Percentiles rank a stretch among this genome's conserved stretches.
phyloP scores from a whole-genome alignment of 1,140 invertebrate species.

The Cotesia typhae region DNA sequence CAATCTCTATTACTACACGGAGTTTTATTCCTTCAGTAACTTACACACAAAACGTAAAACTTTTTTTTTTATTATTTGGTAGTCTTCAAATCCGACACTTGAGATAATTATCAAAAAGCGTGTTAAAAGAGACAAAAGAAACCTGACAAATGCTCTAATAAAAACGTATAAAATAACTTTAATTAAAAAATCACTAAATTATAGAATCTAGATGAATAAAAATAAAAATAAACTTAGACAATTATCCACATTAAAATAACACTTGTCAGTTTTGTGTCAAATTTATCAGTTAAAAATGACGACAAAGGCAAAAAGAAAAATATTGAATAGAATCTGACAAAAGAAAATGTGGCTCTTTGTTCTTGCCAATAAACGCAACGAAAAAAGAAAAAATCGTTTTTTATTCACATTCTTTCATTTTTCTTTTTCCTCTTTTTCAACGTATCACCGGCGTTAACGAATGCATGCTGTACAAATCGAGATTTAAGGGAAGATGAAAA shows the following conservation, averaged over 20 bases:
- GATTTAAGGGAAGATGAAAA: conserved; percentile 3
- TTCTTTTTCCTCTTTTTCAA: background rate
- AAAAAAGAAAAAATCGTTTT: conserved; percentile 13
- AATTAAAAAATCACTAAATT: no score
- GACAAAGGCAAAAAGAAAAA: conserved; percentile 1
- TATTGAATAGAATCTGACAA: conserved; percentile 2
- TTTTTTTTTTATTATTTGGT: background rate
- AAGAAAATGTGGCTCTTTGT: conserved; percentile 18
- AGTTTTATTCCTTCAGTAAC: background rate
- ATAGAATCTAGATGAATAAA: no score
- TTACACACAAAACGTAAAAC: background rate
- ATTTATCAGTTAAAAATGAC: conserved; percentile 2
- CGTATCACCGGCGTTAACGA: conserved; percentile 14
- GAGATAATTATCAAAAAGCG: no score
- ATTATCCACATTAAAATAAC: no score
- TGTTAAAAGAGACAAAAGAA: no score
- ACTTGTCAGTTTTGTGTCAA: no score
- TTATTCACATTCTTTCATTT: background rate
- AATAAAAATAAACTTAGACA: no score
- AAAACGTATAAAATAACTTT: no score
- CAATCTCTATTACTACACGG: conserved; percentile 6
- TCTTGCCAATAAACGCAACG: conserved; percentile 28
- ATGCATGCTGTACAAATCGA: background rate
- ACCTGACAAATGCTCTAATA: no score
- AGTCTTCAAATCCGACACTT: background rate